A percentile compares a stretch with the other conserved stretches of the same genome.
Conservation (phyloP, 2,113 vertebrate genomes). For the Dicerorhinus sumatrensis region DNA sequence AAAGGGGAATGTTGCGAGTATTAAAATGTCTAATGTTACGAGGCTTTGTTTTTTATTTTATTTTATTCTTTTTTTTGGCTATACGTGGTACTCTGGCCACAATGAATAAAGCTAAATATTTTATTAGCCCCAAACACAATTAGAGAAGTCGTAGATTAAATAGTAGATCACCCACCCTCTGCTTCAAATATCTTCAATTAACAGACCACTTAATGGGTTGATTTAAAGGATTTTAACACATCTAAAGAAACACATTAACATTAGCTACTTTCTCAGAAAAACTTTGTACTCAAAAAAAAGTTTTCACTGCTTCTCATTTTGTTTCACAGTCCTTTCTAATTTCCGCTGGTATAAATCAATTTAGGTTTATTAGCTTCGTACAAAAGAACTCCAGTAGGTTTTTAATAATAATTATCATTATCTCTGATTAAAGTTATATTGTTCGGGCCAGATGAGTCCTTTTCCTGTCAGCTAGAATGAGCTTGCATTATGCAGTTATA, state of each 20-base stretch:
- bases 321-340: slow-evolving; percentile 75
- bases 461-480: slow-evolving; percentile 84
- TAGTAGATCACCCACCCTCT: not conserved
- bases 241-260: not conserved
- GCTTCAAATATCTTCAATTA: slow-evolving; percentile 6
- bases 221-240: slow-evolving; percentile 15
- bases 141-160: slow-evolving; percentile 36
- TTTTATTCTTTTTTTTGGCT: not conserved
- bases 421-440: slow-evolving; percentile 90
- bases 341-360: slow-evolving; percentile 82
- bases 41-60: not conserved
- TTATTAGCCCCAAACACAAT: slow-evolving; percentile 7
- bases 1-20: not conserved
- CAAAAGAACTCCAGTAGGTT: slow-evolving; percentile 82
- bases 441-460: slow-evolving; percentile 88
- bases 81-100: accelerated
- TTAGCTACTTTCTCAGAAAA: slow-evolving; percentile 41
- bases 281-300: slow-evolving; percentile 54
- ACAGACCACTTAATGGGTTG: not conserved
- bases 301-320: slow-evolving; percentile 72
- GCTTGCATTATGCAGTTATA: slow-evolving; percentile 84
- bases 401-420: slow-evolving; percentile 90
- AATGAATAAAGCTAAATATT: slow-evolving; percentile 52
- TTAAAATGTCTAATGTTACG: not conserved
- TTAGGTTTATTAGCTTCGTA: slow-evolving; percentile 83